Evolutionary conservation across 2,888 invertebrate genomes (phyloP), one percentile per base, ranked within the genome.

Genomic region (Dromius quadrimaculatus): DNA sequence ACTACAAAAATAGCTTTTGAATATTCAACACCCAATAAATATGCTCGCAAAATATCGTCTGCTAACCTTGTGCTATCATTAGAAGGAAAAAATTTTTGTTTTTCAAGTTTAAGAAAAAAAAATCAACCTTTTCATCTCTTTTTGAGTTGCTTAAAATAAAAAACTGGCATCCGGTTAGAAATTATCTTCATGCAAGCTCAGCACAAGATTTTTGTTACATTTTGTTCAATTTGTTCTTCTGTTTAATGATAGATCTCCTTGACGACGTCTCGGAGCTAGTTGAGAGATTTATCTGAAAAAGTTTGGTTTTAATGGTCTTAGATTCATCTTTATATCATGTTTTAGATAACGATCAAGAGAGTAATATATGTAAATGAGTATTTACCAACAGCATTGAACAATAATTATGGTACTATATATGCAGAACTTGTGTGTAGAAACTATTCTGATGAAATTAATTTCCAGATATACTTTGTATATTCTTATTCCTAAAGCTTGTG

Each of bases 51-150:
- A 47, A 47, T 20, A 4, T 19, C 19, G 17, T 59, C 8, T 17
- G 32, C 20, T 59, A 59, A 59, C 34, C 59, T 59, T 59, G 38
- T 36, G 8, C 59, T 59, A 59, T 59, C 59, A 59, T 59, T 59
- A 59, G 59, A 34, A 9, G 19, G 36, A n/a, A 15, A 45, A 19
- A 17, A 47, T 19, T 11, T 47, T 57, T 36, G 38, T 59, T 59
- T 59, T 59, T 59, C 38, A 19, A 15, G 17, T 45, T 11, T 45
- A 2, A 3, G 36, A 17, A 34, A n/a, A n/a, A 36, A 22, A 59
- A 20, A n/a, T 28, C 36, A 54, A 54, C 32, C 38, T 59, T 59
- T 59, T 59, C 36, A 38, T 38, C 38, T 34, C 34, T 13, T 57
- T 28, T 59, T 19, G 36, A 36, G 20, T 17, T 59, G 59, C 59